phyloP scores from a whole-genome alignment of 2,888 invertebrate genomes.

The Phasia obesa region DNA sequence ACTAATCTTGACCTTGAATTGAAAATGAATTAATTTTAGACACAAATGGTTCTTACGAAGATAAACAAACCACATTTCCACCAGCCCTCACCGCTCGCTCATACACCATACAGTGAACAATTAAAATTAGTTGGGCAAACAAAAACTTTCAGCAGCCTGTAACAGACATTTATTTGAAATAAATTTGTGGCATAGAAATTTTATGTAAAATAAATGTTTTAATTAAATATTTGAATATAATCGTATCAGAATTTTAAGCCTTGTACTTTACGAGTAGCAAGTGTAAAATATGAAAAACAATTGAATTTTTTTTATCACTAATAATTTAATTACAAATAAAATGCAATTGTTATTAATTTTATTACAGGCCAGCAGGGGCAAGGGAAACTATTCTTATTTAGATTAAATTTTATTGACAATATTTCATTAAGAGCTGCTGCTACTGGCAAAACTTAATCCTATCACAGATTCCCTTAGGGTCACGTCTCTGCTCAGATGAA shows the following conservation, averaged over 20 bases:
- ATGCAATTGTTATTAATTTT: neutral
- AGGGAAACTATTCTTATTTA: too few species aligned
- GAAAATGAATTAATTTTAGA: slow-evolving; percentile 35
- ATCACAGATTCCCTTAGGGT: too few species aligned
- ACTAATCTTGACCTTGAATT: slow-evolving; percentile 56
- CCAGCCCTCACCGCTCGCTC: neutral
- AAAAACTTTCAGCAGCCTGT: neutral
- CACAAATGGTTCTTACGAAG: slow-evolving; percentile 3
- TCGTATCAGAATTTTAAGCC: slow-evolving; percentile 13
- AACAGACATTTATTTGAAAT: slow-evolving; percentile 22
- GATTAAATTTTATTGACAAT: too few species aligned
- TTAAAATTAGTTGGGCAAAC: slow-evolving; percentile 19
- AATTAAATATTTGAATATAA: slow-evolving; percentile 26
- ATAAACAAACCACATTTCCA: slow-evolving; percentile 22
- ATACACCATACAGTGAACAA: neutral
- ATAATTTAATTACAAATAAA: slow-evolving; percentile 18
- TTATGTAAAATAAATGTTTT: neutral
- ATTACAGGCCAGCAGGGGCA: too few species aligned
- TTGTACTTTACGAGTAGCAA: neutral
- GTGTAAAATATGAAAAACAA: neutral
- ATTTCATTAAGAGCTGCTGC: too few species aligned
- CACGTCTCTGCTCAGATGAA: too few species aligned
- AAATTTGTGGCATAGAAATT: slow-evolving; percentile 13
- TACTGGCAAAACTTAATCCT: too few species aligned
- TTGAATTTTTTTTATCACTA: neutral